Evolutionary conservation across 2,113 vertebrate genomes (phyloP).

Genomic region (Carassius auratus): DNA sequence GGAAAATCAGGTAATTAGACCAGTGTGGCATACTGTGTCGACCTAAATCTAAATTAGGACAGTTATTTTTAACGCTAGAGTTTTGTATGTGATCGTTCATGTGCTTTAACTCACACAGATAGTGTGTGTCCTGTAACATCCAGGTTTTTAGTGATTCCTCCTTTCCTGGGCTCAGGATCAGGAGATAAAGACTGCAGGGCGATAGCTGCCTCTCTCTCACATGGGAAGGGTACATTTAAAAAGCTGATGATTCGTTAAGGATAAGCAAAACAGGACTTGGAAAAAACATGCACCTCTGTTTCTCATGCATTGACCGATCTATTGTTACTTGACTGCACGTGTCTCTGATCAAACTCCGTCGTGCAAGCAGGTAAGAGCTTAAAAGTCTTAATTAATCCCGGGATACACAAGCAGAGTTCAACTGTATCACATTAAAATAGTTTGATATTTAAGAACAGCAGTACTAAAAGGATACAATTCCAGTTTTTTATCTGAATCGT

Average conservation of each 20-base stretch:
- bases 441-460: neutral
- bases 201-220: conserved; percentile 67
- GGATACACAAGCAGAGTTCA: neutral
- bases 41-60: conserved; percentile 11
- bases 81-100: neutral
- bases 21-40: neutral
- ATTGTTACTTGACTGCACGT: neutral
- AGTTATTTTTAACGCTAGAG: conserved; percentile 5
- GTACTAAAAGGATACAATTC: conserved; percentile 73
- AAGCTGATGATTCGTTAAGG: conserved; percentile 54
- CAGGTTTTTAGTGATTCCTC: conserved; percentile 75
- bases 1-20: neutral
- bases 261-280: conserved; percentile 13
- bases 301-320: neutral
- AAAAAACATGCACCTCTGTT: neutral
- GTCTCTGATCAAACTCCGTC: neutral
- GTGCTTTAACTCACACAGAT: conserved; percentile 72
- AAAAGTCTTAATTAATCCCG: neutral
- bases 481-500: conserved; percentile 53
- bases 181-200: conserved; percentile 75
- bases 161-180: conserved; percentile 77
- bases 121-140: conserved; percentile 64
- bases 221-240: conserved; percentile 78
- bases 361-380: neutral
- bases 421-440: neutral